Base-by-base conservation (phyloP, 2,888 invertebrate genomes). In the Platycnemis pennipes region DNA sequence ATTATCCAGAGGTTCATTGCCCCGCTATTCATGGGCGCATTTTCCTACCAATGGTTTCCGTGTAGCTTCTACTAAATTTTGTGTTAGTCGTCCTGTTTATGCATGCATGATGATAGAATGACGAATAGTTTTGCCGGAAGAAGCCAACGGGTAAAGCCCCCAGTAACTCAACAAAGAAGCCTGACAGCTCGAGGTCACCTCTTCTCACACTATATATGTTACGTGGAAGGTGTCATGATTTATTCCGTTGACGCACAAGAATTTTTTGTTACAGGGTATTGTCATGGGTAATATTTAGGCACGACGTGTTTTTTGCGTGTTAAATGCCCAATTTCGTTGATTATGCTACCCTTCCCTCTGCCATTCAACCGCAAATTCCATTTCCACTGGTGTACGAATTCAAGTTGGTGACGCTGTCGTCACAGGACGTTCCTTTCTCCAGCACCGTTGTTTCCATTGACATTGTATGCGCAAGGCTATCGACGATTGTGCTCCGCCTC, bases 361-460 rank as follows among this genome's bases (percentile, higher is more conserved):
- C n/a, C 26, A n/a, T 46, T 16, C 49, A 44, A 31, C 49, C n/a
- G 37, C 49, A n/a, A 19, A 53, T 16, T 53, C 19, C 53, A 53
- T 19, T 19, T 53, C 1, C 53, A 53, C 8, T 8, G 8, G 53
- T 53, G 53, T 5, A 26, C 22, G 63, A 63, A 5, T 26, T 5
- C 22, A 63, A 8, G 26, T 63, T 63, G 26, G n/a, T 26, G 77
- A 16, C 8, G 87, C n/a, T 45, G 87, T 45, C 44, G 46, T 87
- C 87, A 87, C 46, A 8, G 87, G n/a, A 11, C 46, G 0, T 4
- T 13, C 91, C 91, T 91, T 91, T 91, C 91, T 91, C 91, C 44
- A 44, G 63, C 91, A 91, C 91, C 91, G 91, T 91, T 91, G 87
- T n/a, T 87, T n/a, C 46, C 2, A 3, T 8, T 26, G 46, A 87